Base-by-base conservation (phyloP, 2,113 vertebrate species). In the Eptatretus burgeri region DNA sequence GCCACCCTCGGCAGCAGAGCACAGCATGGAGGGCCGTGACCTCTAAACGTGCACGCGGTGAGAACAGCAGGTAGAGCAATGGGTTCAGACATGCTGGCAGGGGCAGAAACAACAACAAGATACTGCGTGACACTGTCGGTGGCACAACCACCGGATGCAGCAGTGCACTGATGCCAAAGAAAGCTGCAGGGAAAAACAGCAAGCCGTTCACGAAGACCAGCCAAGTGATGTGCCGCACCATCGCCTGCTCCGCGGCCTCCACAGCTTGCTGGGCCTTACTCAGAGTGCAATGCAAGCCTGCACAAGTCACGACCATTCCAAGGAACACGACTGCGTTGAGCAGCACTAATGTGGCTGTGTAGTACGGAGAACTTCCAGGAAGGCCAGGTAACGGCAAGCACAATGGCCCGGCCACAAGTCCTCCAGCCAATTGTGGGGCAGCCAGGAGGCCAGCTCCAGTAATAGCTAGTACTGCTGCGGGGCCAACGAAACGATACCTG, bases 61-160 rank as follows among this genome's bases (percentile, higher is more conserved):
- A 87, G 70, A 89, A 88, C 65, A 93, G 76, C 63, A 85, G 79
- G 74, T 89, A 94, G n/a, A 94, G 79, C 50, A 93, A 78, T 2
- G 87, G 86, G 67, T 93, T 94, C 70, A 93, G 71, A 65, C 84
- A 88, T 2, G 85, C 77, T 1, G 85, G 86, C 52, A 94, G 73
- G 0, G 87, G 86, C 13, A 79, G 76, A 62, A 87, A 78, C 13
- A 94, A 78, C 50, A 93, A 74, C 50, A 93, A 78, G 64, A 91
- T 78, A 14, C 77, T 82, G 69, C 81, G 83, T 51, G 80, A 76
- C 2, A 82, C 79, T 63, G 85, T 82, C 1, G 82, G 81, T 52
- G 80, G 82, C 63, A 84, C 73, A 52, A 79, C 77, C 1, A 78
- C 74, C 64, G 89, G 80, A 64, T 76, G 82, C 51, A 93, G 71